Evolutionary conservation across 2,888 invertebrate genomes (phyloP).

Genomic region (Noctua janthina): DNA sequence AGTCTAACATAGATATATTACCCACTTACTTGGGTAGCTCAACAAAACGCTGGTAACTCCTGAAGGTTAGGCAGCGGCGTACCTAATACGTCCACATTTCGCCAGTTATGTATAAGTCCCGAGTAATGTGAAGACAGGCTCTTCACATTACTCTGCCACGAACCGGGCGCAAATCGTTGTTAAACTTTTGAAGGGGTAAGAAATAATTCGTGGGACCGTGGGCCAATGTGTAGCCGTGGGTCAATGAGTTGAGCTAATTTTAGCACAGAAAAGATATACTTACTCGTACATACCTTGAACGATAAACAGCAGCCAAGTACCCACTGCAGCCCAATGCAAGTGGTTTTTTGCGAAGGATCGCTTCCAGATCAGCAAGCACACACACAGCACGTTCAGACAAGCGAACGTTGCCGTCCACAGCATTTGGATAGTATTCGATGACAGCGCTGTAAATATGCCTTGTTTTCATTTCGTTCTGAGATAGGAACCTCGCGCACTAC

Average conservation of each 20-base stretch:
- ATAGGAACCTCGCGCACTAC: not conserved
- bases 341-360: constrained; percentile 97
- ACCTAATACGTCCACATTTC: too few relatives aligned
- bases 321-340: constrained; percentile 97
- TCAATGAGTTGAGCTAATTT: constrained; percentile 71
- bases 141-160: too few relatives aligned
- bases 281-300: constrained; percentile 92
- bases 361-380: constrained; percentile 96
- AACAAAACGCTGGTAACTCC: too few relatives aligned
- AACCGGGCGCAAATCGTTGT: too few relatives aligned
- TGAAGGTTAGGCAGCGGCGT: too few relatives aligned
- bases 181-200: not conserved
- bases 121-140: too few relatives aligned
- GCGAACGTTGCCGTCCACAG: constrained; percentile 94
- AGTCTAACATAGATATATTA: too few relatives aligned
- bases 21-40: too few relatives aligned
- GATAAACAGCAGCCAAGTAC: constrained; percentile 96
- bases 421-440: constrained; percentile 84
- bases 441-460: not conserved
- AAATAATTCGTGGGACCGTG: constrained; percentile 84
- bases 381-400: constrained; percentile 93
- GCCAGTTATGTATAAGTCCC: too few relatives aligned
- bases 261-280: too few relatives aligned
- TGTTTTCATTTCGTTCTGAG: constrained; percentile 41
- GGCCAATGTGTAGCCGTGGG: constrained; percentile 86